Evolutionary conservation across 2,888 invertebrate genomes (phyloP), one percentile per base, ranked within the genome.

Genomic region (Aromia moschata): DNA sequence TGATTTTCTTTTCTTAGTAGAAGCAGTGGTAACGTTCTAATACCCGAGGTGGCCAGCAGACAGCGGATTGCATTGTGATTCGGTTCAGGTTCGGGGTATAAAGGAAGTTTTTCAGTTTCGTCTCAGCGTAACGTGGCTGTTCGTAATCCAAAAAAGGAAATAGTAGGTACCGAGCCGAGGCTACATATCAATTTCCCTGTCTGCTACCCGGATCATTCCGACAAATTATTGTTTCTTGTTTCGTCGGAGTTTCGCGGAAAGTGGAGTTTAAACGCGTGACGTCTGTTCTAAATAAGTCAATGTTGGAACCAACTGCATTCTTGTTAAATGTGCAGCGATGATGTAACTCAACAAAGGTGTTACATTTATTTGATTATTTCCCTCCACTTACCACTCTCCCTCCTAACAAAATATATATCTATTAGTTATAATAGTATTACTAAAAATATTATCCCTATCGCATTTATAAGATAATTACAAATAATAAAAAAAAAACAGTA

Each of bases 101-200:
- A 57, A 17, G 38, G 52, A 60, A 56, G 56, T 60, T 52, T 52
- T 56, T 52, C 56, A 18, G 55, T 56, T 51, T 47, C 56, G 41
- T 43, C 52, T 46, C 37, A 14, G 45, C 15, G 38, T 45, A 45
- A 17, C 52, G 18, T 16, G 38, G 41, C 46, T 17, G 40, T 57
- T 41, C 43, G 43, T 12, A 49, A 25, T 44, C 18, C 18, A 11
- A 37, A 47, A 38, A 36, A 46, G 40, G 17, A 51, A 2, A n/a
- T 38, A 43, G 45, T 25, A 36, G 52, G 47, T 33, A 47, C 36
- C 36, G 45, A 37, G 30, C 18, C 46, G 17, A 36, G 46, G 58
- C 64, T 60, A 60, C 62, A 60, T 62, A 62, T 62, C 62, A 65
- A 62, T 56, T 60, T 56, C 52, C 46, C 54, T 64, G 56, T 64